These are phyloP conservation scores for Cynocephalus volans DNA, from an alignment of 2,113 vertebrate genomes.

Conservation along the genomic window DNA sequence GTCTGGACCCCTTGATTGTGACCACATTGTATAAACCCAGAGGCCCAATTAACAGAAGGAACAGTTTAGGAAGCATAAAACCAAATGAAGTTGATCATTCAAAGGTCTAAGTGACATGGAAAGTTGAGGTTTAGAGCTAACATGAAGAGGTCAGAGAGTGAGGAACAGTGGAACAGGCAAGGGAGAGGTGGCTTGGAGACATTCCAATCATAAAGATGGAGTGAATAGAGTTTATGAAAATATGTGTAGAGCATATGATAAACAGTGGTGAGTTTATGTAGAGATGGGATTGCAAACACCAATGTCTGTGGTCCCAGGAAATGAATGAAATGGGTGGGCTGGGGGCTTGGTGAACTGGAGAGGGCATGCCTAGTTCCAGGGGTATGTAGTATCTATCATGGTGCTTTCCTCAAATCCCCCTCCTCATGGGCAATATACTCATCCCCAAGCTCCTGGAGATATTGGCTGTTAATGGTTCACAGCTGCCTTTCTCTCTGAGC, in stretches of 20 bases:
- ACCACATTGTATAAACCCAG: neutral
- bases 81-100: neutral
- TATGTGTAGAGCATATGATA: neutral
- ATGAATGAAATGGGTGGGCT: neutral
- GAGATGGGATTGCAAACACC: neutral
- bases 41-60: neutral
- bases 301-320: neutral
- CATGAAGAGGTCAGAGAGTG: neutral
- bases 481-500: neutral
- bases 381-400: neutral
- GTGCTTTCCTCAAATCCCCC: neutral
- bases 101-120: neutral
- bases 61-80: neutral
- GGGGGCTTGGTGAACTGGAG: neutral
- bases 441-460: neutral
- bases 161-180: neutral
- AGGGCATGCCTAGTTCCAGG: neutral
- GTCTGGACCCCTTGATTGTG: neutral
- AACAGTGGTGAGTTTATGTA: neutral
- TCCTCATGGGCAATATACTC: neutral
- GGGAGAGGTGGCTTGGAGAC: neutral
- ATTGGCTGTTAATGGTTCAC: neutral
- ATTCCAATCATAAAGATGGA: neutral
- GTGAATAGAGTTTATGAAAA: neutral
- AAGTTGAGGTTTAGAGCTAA: conserved; percentile 19